These are phyloP conservation scores for Ctenoplectra terminalis DNA, from an alignment of 1,140 invertebrate species.

Conservation along the genomic window DNA sequence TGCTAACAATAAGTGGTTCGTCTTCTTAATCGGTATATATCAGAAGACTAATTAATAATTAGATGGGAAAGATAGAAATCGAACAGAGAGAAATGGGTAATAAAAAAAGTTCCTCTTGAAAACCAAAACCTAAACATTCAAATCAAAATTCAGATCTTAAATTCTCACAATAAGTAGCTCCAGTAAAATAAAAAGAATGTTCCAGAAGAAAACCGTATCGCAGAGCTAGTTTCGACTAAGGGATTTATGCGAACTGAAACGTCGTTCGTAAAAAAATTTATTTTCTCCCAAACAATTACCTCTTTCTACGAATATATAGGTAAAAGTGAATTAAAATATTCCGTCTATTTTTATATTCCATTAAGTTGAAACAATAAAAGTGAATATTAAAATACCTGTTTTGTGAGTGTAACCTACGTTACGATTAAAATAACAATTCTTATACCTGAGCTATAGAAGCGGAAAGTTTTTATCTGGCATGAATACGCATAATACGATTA, in stretches of 20 bases:
- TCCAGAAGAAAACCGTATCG: neutral
- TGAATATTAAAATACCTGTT: neutral
- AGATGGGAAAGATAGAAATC: no score
- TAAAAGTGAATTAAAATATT: no score
- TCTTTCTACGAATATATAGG: no score
- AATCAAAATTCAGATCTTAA: no score
- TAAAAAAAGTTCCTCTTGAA: no score
- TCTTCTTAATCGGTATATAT: conserved; percentile 19
- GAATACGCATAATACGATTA: conserved; percentile 37
- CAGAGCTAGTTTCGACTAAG: neutral
- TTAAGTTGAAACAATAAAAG: neutral
- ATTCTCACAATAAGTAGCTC: neutral
- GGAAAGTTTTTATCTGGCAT: neutral
- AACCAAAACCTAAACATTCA: no score
- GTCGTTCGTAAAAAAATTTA: no score
- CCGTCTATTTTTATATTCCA: neutral
- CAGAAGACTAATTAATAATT: conserved; percentile 12
- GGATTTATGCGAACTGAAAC: neutral
- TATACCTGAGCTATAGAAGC: neutral
- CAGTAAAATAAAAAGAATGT: no score
- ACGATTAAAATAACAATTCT: neutral
- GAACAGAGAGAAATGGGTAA: no score
- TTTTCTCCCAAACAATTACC: neutral
- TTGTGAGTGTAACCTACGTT: neutral
- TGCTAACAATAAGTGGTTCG: neutral